Evolutionary conservation across 2,888 invertebrate genomes (phyloP), one percentile per base, ranked within the genome.

Genomic region (Dynastes hyllus): DNA sequence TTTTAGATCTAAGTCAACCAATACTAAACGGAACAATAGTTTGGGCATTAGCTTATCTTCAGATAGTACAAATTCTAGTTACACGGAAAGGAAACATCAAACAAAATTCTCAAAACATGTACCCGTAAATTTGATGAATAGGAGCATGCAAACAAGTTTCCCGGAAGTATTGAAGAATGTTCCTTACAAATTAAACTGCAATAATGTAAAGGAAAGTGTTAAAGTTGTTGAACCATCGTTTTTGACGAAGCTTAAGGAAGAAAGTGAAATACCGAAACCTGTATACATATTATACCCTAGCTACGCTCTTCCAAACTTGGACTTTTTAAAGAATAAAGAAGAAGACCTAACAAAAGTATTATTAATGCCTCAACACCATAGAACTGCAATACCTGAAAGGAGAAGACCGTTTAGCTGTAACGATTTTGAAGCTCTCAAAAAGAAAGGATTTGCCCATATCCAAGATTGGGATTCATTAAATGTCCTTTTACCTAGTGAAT

Each of bases 381-480:
- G 81, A 11, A 90, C 92, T 76, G 89, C 90, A 1, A 88, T 89
- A 2, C 77, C 80, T 13, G 82, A 81, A 86, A 77, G 91, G 89
- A 87, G 92, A 84, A 89, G 94, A 81, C 96, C 96, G 0, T 94
- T 95, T 86, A 95, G 95, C 65, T 95, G 93, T 86, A 95, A 94
- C 84, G 96, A 97, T 86, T 92, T 96, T 73, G 97, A 97, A 88
- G 92, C 93, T 80, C 88, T 97, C 55, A 94, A 94, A 86, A 94
- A 94, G 86, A 94, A 94, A 88, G 95, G 96, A 76, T 93, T 96
- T 81, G 92, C 93, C 61, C 97, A 97, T 87, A 94, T 98, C 8
- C 93, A 94, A 87, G 98, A 98, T 88, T 98, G 98, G 98, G 96
- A 97, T 85, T 97, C 97, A 0, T 90, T 98, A 75, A 96, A 95